These are phyloP conservation scores for Rhabdophis nuchalis DNA, from an alignment of 2,797 vertebrate species.

Conservation along the genomic window DNA sequence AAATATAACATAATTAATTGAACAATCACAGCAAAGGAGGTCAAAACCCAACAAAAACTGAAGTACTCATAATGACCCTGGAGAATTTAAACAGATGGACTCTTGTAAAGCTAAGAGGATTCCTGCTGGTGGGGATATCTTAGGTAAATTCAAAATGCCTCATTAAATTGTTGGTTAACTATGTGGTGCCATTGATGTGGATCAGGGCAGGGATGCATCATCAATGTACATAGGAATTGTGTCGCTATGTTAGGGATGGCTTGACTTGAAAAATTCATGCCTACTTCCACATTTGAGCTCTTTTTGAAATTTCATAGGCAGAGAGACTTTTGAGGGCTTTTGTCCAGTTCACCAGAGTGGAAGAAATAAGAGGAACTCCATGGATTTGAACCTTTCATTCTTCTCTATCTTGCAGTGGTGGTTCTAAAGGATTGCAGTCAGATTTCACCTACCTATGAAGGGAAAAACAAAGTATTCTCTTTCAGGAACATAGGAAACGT, in stretches of 20 bases:
- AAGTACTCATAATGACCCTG: slow-evolving; percentile 66
- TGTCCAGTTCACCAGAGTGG: slow-evolving; percentile 29
- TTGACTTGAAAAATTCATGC: slow-evolving; percentile 40
- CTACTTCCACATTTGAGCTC: slow-evolving; percentile 24
- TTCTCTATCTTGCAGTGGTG: neutral
- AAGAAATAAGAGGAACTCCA: neutral
- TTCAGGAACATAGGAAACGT: neutral
- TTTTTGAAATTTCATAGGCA: slow-evolving; percentile 38
- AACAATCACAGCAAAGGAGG: slow-evolving; percentile 71
- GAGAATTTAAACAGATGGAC: slow-evolving; percentile 75
- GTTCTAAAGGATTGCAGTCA: neutral
- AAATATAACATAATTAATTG: slow-evolving; percentile 73
- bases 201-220: slow-evolving; percentile 52
- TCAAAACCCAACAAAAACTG: slow-evolving; percentile 71
- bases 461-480: neutral
- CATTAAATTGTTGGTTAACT: slow-evolving; percentile 74
- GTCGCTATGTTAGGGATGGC: slow-evolving; percentile 24
- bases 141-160: slow-evolving; percentile 72
- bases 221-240: slow-evolving; percentile 42
- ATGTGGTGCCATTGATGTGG: slow-evolving; percentile 66
- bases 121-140: slow-evolving; percentile 72
- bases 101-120: slow-evolving; percentile 78
- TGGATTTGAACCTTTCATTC: neutral
- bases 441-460: neutral
- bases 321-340: slow-evolving; percentile 34